Percentiles rank a stretch among this genome's conserved stretches.
Conservation (phyloP, 1,140 invertebrate genomes). For the Cheumatopsyche charites region DNA sequence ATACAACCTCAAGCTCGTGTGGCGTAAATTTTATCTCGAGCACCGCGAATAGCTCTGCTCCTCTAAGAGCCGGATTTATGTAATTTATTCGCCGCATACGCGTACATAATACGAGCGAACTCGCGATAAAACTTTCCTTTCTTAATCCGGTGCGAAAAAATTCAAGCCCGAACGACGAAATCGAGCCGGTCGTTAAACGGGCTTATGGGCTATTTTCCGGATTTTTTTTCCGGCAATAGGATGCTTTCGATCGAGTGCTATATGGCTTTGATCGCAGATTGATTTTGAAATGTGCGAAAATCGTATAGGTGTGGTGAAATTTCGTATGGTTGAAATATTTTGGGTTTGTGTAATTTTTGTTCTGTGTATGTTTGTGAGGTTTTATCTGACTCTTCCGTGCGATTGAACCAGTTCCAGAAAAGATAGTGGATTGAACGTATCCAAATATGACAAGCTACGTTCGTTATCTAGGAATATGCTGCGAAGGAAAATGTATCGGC, state of each 20-base stretch:
- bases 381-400: conserved; percentile 35
- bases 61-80: conserved; percentile 31
- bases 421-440: conserved; percentile 24
- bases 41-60: conserved; percentile 14
- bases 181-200: background rate
- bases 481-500: background rate
- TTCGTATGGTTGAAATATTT: too few species aligned
- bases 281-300: too few species aligned
- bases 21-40: conserved; percentile 42
- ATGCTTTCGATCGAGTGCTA: background rate
- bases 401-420: conserved; percentile 29
- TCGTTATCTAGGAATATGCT: background rate
- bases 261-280: background rate
- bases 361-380: background rate
- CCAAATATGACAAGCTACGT: conserved; percentile 18
- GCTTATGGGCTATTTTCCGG: background rate
- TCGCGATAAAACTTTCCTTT: background rate
- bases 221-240: background rate
- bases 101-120: too few species aligned
- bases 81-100: conserved; percentile 17
- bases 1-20: conserved; percentile 37
- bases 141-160: background rate
- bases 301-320: too few species aligned
- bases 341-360: background rate
- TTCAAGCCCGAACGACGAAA: background rate